Evolutionary conservation across 1,140 invertebrate species (phyloP).

Genomic region (Saxidomus purpurata): DNA sequence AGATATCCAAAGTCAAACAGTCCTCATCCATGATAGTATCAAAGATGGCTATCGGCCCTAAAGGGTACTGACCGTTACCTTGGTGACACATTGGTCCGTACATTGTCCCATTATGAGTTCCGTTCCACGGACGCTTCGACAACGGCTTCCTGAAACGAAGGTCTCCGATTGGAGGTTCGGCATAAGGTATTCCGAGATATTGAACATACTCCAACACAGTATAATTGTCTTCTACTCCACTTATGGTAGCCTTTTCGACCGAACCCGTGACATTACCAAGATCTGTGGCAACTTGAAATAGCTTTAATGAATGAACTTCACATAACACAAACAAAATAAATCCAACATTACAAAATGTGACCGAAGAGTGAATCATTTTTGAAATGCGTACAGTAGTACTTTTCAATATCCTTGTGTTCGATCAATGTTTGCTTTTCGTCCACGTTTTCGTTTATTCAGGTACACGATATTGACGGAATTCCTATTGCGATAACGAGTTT

Average conservation of each 20-base stretch:
- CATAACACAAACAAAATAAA: not conserved
- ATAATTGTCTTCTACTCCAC: not conserved
- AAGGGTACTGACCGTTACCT: not conserved
- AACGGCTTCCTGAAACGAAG: conserved; percentile 92
- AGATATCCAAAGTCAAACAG: conserved; percentile 56
- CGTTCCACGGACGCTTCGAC: conserved; percentile 88
- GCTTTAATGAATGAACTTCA: not conserved
- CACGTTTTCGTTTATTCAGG: not conserved
- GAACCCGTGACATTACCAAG: conserved; percentile 22
- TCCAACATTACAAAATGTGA: not conserved
- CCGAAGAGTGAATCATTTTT: not conserved
- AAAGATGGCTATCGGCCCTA: not conserved
- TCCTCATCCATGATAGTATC: conserved; percentile 30
- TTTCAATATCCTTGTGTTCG: not conserved
- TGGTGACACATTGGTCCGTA: conserved; percentile 41
- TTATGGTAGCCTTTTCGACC: not conserved
- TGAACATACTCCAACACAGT: conserved; percentile 75
- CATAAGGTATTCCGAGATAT: conserved; percentile 96
- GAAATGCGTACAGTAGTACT: not conserved
- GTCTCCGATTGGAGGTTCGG: conserved; percentile 95
- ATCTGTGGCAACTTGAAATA: conserved; percentile 9
- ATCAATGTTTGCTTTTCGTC: not conserved
- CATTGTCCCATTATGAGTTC: conserved; percentile 33
- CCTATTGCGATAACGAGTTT: not conserved
- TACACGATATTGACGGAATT: conserved; percentile 2